phyloP scores from a whole-genome alignment of 2,113 vertebrate species.

The Prinia subflava region DNA sequence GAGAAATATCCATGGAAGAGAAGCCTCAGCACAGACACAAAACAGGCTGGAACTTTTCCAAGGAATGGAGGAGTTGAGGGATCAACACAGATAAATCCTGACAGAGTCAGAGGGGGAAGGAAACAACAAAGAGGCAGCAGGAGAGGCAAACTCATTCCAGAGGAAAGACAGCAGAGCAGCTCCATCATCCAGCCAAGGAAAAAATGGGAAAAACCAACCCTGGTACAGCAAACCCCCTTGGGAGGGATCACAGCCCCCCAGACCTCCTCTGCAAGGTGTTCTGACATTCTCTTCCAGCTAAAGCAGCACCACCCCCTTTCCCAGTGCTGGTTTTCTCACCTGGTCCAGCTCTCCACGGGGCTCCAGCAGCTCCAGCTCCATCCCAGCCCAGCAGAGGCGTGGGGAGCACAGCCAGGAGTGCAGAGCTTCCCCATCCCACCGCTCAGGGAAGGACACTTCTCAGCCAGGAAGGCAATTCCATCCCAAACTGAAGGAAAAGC shows the following conservation, averaged over 20 bases:
- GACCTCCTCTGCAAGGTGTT: rapidly evolving
- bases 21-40: rapidly evolving
- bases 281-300: too few species aligned
- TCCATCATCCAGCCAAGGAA: too few species aligned
- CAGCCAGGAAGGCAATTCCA: rapidly evolving
- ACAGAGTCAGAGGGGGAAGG: not conserved
- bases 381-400: rapidly evolving
- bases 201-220: too few species aligned
- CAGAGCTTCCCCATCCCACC: not conserved
- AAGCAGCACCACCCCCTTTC: not conserved
- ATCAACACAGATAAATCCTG: not conserved
- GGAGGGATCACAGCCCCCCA: rapidly evolving
- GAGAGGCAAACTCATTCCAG: not conserved
- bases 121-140: not conserved
- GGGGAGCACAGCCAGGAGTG: rapidly evolving
- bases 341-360: rapidly evolving
- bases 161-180: not conserved
- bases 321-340: not conserved
- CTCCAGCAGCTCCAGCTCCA: not conserved
- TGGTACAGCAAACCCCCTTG: rapidly evolving
- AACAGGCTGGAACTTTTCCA: not conserved
- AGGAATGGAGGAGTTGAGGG: rapidly evolving
- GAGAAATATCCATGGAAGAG: rapidly evolving
- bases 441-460: rapidly evolving
- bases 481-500: not conserved